Evolutionary conservation across 2,888 invertebrate genomes (phyloP).

Genomic region (Agonopterix alstromeriana): DNA sequence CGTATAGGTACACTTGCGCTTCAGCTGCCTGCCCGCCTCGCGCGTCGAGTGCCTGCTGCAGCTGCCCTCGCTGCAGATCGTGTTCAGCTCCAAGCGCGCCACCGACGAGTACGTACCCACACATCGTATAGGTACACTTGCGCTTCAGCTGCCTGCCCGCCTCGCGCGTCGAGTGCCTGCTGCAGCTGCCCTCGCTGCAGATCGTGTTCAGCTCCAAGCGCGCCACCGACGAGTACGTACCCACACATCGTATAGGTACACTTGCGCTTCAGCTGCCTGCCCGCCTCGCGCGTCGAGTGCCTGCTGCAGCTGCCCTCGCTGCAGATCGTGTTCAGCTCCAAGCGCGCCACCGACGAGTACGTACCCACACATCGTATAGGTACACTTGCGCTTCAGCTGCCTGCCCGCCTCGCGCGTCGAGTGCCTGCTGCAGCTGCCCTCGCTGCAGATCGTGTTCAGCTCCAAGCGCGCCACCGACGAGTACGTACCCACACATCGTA

Average conservation of each 20-base stretch:
- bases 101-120: too few relatives aligned
- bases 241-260: too few relatives aligned
- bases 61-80: conserved; percentile 96
- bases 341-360: conserved; percentile 90
- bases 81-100: conserved; percentile 95
- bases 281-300: conserved; percentile 96
- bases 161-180: conserved; percentile 95
- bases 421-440: conserved; percentile 96
- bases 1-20: too few relatives aligned
- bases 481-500: too few relatives aligned
- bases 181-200: conserved; percentile 96
- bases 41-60: conserved; percentile 97
- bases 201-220: conserved; percentile 97
- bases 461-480: conserved; percentile 92
- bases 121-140: too few relatives aligned
- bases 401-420: conserved; percentile 96
- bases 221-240: conserved; percentile 88
- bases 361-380: too few relatives aligned
- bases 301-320: conserved; percentile 97
- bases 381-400: conserved; percentile 96
- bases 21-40: conserved; percentile 96
- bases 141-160: conserved; percentile 97
- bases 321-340: conserved; percentile 97
- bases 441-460: conserved; percentile 97
- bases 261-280: conserved; percentile 96